Conservation (phyloP, 2,888 invertebrate species). For the Caenorhabditis macrosperma region DNA sequence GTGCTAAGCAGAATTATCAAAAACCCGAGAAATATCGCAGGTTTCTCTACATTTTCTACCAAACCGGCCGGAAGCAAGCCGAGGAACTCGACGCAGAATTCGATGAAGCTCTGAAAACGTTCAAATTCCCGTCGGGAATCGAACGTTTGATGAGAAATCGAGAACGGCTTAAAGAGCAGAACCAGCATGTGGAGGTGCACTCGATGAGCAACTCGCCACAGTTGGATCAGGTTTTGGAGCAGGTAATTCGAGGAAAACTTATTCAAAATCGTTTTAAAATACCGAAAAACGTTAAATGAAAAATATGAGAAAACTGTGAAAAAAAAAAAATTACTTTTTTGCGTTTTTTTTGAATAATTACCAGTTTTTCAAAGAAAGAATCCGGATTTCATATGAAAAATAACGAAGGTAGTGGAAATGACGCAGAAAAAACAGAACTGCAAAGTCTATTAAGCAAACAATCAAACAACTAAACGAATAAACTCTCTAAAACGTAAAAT, state of each 20-base stretch:
- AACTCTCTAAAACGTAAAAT: not conserved
- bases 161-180: slow-evolving; percentile 53
- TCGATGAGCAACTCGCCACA: slow-evolving; percentile 67
- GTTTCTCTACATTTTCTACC: slow-evolving; percentile 62
- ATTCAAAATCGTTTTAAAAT: too few relatives aligned
- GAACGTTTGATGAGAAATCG: slow-evolving; percentile 63
- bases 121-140: slow-evolving; percentile 62
- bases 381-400: not conserved
- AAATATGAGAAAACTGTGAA: not conserved
- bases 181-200: slow-evolving; percentile 58
- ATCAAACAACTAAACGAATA: too few relatives aligned
- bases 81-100: slow-evolving; percentile 51
- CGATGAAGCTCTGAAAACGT: slow-evolving; percentile 25
- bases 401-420: too few relatives aligned
- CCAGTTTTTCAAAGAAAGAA: too few relatives aligned
- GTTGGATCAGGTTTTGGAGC: slow-evolving; percentile 69
- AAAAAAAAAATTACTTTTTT: too few relatives aligned
- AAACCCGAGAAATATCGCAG: slow-evolving; percentile 21
- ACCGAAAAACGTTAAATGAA: too few relatives aligned
- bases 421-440: too few relatives aligned
- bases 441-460: too few relatives aligned
- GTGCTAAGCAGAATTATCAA: not conserved
- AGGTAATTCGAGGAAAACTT: slow-evolving; percentile 47
- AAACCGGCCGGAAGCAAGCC: slow-evolving; percentile 53
- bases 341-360: too few relatives aligned